Evolutionary conservation across 2,888 invertebrate species (phyloP), one percentile per base, ranked within the genome.

Genomic region (Oscheius sp.): DNA sequence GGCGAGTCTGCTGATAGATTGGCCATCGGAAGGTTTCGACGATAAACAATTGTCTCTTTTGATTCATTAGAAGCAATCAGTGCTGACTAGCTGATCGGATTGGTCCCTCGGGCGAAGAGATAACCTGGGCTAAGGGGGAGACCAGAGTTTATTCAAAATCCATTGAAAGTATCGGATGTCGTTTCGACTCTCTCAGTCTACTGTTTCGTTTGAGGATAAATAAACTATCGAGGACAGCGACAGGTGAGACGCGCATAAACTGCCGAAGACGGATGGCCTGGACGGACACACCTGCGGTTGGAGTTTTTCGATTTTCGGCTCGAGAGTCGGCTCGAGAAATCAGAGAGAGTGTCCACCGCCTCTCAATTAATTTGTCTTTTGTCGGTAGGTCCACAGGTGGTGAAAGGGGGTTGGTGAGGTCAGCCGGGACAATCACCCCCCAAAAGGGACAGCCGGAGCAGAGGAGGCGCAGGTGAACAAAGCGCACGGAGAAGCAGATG

Each of bases 351-450:
- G n/a, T n/a, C n/a, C n/a, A 12, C 42, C 39, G 31, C 42, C 42
- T 39, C 37, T 58, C 58, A 39, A 58, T 58, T 58, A 58, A 58
- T 58, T 58, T 58, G 58, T 58, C 58, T 58, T 58, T 58, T 58
- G 58, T 58, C 58, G 58, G 58, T 23, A 23, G 23, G 42, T 42
- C 25, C 42, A 58, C 58, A 58, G 58, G 58, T 58, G 58, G 58
- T 42, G 20, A 23, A 25, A 42, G 37, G 58, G 42, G 58, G 58
- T 58, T 42, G 42, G 39, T 33, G 58, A 58, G 58, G 58, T 58
- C 58, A 58, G 39, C 53, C 53, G 53, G 53, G 29, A 33, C 53
- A 31, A 33, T 33, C 53, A 53, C 31, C 29, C 27, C 48, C 53
- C 37, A 15, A 37, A 37, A 15, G 37, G 15, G 15, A 15, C 12